phyloP scores from a whole-genome alignment of 2,113 vertebrate species.

The Hyla sarda region DNA sequence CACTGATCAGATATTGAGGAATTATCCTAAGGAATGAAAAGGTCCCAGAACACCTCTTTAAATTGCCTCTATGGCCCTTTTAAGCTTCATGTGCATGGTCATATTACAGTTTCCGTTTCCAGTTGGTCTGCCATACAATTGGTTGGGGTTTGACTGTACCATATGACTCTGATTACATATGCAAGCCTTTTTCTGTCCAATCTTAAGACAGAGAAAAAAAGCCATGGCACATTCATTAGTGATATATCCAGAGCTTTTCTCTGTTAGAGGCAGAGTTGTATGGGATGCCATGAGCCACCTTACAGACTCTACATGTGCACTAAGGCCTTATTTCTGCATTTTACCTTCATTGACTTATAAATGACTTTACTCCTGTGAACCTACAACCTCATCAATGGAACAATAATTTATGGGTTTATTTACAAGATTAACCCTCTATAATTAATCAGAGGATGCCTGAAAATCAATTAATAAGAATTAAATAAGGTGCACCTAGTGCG shows the following conservation, averaged over 20 bases:
- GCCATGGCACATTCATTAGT: no score
- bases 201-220: background rate
- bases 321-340: background rate
- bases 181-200: no score
- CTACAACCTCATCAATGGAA: conserved; percentile 79
- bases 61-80: no score
- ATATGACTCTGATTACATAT: background rate
- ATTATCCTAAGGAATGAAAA: no score
- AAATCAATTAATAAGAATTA: conserved; percentile 96
- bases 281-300: background rate
- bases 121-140: background rate
- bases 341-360: conserved; percentile 80
- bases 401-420: conserved; percentile 86
- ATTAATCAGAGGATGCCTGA: conserved; percentile 90
- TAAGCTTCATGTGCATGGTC: no score
- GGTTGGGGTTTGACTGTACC: background rate
- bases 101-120: no score
- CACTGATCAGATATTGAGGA: no score
- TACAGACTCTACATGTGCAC: background rate
- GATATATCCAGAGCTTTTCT: no score
- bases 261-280: background rate
- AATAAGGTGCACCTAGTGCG: conserved; percentile 87
- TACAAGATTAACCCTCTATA: conserved; percentile 79
- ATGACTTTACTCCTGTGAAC: conserved; percentile 78
- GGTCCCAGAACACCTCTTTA: no score